Evolutionary conservation across 2,888 invertebrate species (phyloP).

Genomic region (Cerastoderma edule): DNA sequence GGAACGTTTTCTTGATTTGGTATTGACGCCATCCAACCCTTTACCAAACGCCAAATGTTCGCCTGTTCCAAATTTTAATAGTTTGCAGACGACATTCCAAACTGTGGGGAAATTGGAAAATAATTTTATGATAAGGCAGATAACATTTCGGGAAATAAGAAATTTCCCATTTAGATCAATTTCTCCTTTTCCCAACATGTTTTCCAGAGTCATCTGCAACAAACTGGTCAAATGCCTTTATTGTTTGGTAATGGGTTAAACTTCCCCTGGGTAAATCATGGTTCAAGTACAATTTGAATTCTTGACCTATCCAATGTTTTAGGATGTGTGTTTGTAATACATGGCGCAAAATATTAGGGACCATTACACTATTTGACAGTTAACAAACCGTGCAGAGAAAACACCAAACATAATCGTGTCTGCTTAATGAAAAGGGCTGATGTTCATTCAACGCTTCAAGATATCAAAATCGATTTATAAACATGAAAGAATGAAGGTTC

Average conservation of each 20-base stretch:
- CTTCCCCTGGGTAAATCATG: no score
- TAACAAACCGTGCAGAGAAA: no score
- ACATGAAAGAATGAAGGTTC: not conserved
- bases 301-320: not conserved
- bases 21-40: not conserved
- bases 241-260: no score
- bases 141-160: constrained; percentile 6
- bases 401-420: no score
- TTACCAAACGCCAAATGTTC: not conserved
- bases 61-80: not conserved
- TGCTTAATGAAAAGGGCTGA: no score
- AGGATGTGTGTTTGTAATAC: not conserved
- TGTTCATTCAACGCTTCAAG: not conserved
- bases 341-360: no score
- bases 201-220: no score
- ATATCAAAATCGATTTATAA: not conserved
- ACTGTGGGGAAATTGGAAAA: not conserved
- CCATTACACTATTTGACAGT: no score
- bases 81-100: not conserved
- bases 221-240: no score
- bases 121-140: not conserved
- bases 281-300: not conserved
- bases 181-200: not conserved
- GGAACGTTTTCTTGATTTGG: not conserved
- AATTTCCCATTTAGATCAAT: not conserved